Conservation (phyloP, 2,888 invertebrate genomes). For the Caenorhabditis sp. region DNA sequence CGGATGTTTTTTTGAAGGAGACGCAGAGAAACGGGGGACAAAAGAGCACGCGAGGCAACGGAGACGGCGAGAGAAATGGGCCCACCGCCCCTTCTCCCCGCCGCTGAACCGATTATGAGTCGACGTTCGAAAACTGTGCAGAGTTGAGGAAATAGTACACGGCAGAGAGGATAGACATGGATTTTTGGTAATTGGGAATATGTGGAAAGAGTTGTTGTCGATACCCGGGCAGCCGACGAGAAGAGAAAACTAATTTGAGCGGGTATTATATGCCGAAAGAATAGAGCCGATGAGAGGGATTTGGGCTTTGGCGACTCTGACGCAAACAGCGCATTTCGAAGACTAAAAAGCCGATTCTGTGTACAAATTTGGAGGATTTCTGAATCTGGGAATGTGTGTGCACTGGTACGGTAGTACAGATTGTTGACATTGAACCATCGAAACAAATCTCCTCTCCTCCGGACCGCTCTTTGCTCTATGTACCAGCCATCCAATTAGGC, state of each 20-base stretch:
- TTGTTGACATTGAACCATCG: constrained; percentile 22
- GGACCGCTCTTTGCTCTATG: background rate
- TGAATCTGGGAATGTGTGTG: background rate
- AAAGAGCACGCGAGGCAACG: background rate
- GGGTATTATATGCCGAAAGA: constrained; percentile 13
- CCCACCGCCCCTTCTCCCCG: constrained; percentile 37
- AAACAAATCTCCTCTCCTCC: background rate
- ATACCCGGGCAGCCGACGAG: constrained; percentile 1
- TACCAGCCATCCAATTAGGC: constrained; percentile 13
- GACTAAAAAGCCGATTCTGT: background rate
- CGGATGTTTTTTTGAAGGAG: constrained; percentile 27
- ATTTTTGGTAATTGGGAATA: constrained; percentile 33
- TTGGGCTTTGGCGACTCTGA: background rate
- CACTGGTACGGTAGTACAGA: background rate
- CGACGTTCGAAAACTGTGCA: constrained; percentile 53
- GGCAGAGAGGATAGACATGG: constrained; percentile 1
- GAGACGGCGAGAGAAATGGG: constrained; percentile 13
- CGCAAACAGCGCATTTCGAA: background rate
- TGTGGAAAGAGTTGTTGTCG: constrained; percentile 29
- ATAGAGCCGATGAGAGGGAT: constrained; percentile 9
- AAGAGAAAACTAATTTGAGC: constrained; percentile 1
- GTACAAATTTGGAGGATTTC: background rate
- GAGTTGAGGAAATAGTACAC: constrained; percentile 18
- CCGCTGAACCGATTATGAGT: constrained; percentile 48
- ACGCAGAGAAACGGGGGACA: constrained; percentile 22